phyloP scores from a whole-genome alignment of 2,113 vertebrate genomes.

The Naja naja region DNA sequence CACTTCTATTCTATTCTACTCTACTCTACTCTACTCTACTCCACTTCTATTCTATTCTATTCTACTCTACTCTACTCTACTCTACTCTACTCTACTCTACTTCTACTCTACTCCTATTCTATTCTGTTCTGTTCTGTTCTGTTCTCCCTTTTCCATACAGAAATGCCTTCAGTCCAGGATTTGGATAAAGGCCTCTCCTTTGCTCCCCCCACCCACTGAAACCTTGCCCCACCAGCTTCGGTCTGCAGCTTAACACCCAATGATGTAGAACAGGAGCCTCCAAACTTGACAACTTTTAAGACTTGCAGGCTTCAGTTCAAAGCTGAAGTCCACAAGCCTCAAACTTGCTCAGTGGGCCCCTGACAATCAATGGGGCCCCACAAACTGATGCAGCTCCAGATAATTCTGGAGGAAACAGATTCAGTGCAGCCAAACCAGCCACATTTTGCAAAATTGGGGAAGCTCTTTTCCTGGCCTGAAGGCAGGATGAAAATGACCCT shows the following conservation, averaged over 20 bases:
- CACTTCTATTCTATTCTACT: too few relatives aligned
- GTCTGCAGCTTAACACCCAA: neutral
- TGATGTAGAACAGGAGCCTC: neutral
- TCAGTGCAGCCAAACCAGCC: neutral
- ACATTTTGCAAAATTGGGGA: neutral
- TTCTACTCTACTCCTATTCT: too few relatives aligned
- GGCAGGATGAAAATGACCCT: neutral
- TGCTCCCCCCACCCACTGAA: neutral
- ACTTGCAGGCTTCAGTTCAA: neutral
- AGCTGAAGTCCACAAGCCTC: neutral
- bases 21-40: too few relatives aligned
- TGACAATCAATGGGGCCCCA: neutral
- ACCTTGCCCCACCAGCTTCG: neutral
- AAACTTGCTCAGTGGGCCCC: neutral
- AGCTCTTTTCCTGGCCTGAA: neutral
- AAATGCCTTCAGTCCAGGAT: too few relatives aligned
- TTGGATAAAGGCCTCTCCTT: too few relatives aligned
- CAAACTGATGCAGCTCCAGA: neutral
- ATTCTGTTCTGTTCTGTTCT: too few relatives aligned
- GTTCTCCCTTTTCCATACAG: too few relatives aligned
- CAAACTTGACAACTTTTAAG: neutral
- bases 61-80: too few relatives aligned
- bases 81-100: too few relatives aligned
- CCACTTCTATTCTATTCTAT: too few relatives aligned
- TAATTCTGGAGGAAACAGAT: neutral